Evolutionary conservation across 2,797 vertebrate species (phyloP).

Genomic region (Tinamus major): DNA sequence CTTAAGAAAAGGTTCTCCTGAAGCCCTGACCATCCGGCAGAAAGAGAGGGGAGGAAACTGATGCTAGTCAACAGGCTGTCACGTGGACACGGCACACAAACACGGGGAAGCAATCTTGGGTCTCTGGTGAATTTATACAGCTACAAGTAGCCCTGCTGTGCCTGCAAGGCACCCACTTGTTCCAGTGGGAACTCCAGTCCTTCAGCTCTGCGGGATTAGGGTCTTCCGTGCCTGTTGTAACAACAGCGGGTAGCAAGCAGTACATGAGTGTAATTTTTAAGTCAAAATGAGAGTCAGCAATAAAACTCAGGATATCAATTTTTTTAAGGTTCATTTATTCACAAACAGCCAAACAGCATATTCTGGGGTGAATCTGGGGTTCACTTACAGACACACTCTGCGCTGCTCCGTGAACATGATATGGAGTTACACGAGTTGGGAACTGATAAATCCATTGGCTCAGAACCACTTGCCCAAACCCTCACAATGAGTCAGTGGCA

Average conservation of each 20-base stretch:
- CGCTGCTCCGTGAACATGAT: neutral
- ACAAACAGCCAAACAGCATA: neutral
- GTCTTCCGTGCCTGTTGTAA: neutral
- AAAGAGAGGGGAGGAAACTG: neutral
- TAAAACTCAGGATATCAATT: conserved; percentile 26
- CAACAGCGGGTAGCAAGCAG: neutral
- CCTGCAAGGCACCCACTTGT: neutral
- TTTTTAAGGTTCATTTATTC: conserved; percentile 51
- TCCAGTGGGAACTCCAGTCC: neutral
- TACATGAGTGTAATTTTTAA: neutral
- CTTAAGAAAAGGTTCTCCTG: neutral
- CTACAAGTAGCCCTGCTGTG: neutral
- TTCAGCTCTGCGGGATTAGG: neutral
- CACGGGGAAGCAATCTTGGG: neutral
- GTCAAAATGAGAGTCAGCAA: neutral
- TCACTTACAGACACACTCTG: neutral
- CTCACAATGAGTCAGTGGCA: neutral
- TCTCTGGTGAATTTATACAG: neutral
- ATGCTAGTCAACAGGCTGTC: neutral
- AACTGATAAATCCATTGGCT: conserved; percentile 2
- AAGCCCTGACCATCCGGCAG: neutral
- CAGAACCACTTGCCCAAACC: conserved; percentile 4
- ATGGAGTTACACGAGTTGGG: neutral
- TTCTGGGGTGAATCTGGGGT: neutral
- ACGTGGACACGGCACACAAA: neutral